Conservation (phyloP, 2,888 invertebrate genomes). For the Bruchidius siliquastri region DNA sequence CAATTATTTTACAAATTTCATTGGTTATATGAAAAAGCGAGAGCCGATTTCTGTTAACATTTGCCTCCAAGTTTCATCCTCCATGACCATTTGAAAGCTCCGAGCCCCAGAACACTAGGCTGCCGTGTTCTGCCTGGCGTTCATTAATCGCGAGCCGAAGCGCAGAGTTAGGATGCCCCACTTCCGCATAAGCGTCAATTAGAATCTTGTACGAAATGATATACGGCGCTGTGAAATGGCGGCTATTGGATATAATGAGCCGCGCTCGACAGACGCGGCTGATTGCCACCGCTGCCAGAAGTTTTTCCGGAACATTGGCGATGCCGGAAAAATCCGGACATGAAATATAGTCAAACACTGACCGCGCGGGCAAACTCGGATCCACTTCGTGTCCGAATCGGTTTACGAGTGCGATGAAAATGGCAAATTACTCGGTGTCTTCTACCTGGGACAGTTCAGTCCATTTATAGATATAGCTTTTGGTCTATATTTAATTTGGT, state of each 20-base stretch:
- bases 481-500: background rate
- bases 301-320: background rate
- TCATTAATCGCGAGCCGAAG: background rate
- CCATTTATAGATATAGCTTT: background rate
- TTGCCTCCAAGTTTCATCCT: too few species aligned
- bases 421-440: background rate
- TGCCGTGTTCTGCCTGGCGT: too few species aligned
- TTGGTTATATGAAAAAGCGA: too few species aligned
- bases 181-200: conserved; percentile 14
- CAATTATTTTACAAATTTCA: too few species aligned
- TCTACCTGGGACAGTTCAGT: background rate
- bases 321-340: background rate
- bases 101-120: too few species aligned
- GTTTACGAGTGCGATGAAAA: background rate
- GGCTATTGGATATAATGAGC: background rate
- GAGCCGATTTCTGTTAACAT: too few species aligned
- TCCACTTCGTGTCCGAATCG: background rate
- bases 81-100: too few species aligned
- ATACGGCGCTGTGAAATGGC: conserved; percentile 3
- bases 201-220: conserved; percentile 12
- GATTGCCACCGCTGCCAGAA: background rate
- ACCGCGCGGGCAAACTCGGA: background rate
- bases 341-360: background rate
- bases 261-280: background rate
- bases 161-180: background rate